These are phyloP conservation scores for Diachasma alloeum DNA, from an alignment of 1,140 invertebrate genomes.

Conservation along the genomic window DNA sequence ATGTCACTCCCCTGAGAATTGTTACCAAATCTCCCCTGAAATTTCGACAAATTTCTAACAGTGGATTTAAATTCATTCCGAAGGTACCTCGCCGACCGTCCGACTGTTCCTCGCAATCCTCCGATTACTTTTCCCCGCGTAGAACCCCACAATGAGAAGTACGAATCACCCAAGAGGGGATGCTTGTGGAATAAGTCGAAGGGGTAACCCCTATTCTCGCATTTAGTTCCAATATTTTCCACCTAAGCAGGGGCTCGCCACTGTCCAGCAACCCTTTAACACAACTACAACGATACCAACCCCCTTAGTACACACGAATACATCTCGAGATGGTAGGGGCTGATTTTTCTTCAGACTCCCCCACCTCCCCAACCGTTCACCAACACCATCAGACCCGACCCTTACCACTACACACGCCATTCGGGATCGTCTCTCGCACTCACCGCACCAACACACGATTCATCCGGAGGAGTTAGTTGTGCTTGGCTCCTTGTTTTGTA, in stretches of 20 bases:
- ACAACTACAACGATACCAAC: constrained; percentile 37
- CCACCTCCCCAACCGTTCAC: constrained; percentile 28
- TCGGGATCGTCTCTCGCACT: constrained; percentile 35
- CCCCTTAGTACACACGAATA: constrained; percentile 47
- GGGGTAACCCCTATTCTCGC: constrained; percentile 33
- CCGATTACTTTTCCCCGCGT: background rate
- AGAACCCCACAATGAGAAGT: background rate
- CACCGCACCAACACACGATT: constrained; percentile 31
- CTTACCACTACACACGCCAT: constrained; percentile 31
- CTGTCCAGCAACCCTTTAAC: constrained; percentile 62
- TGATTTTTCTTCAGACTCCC: constrained; percentile 55
- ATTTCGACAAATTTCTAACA: too few relatives aligned
- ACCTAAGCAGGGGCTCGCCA: constrained; percentile 63
- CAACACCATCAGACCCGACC: constrained; percentile 43
- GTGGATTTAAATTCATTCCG: too few relatives aligned
- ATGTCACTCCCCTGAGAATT: too few relatives aligned
- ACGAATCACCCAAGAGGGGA: background rate
- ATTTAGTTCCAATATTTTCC: constrained; percentile 56
- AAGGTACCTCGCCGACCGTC: too few relatives aligned
- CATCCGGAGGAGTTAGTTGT: background rate
- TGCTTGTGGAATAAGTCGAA: constrained; percentile 9
- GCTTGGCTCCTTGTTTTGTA: constrained; percentile 43
- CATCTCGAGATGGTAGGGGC: constrained; percentile 25
- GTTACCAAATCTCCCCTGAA: too few relatives aligned
- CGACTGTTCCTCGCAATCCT: background rate